Evolutionary conservation across 2,888 invertebrate species (phyloP), one percentile per base, ranked within the genome.

Genomic region (Myopa tessellatipennis): DNA sequence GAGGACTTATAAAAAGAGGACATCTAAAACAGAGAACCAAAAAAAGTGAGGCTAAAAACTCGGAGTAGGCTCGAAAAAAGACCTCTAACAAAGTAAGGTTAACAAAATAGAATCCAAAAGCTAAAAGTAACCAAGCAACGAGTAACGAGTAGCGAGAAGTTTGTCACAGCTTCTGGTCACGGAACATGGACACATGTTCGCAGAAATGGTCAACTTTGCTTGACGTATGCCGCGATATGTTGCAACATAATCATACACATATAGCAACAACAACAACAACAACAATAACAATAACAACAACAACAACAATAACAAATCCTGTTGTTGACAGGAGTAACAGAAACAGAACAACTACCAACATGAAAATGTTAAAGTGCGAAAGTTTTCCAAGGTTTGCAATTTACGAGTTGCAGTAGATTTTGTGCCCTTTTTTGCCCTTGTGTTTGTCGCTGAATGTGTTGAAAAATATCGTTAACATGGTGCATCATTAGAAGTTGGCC

Each of bases 381-480:
- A 26, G 26, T 26, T 26, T 26, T 26, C 26, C 26, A 26, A 26
- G 26, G 1, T 26, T 26, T 26, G 26, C 26, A 26, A 26, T 26
- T 26, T 26, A 26, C 26, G 26, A 26, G 26, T 26, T 26, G 26
- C 2, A 26, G 26, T 26, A 26, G 26, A 26, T 26, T 26, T 26
- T 26, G 26, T 26, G 26, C 26, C 26, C 26, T 26, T 26, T 26
- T 26, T 26, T 26, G 26, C 26, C 26, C 26, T 26, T 58, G 3
- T 58, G 16, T 58, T 58, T 12, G 14, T 58, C 58, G 18, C 5
- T 1, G 34, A 34, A 63, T 18, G 4, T 63, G 61, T 7, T 26
- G 45, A 73, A 34, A 73, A 38, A 50, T 73, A 50, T 73, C 50
- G 73, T 73, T 73, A 73, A 63, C 61, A 73, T 73, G 40, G 45